These are phyloP conservation scores for Gavia stellata DNA, from an alignment of 2,113 vertebrate species.

Conservation along the genomic window DNA sequence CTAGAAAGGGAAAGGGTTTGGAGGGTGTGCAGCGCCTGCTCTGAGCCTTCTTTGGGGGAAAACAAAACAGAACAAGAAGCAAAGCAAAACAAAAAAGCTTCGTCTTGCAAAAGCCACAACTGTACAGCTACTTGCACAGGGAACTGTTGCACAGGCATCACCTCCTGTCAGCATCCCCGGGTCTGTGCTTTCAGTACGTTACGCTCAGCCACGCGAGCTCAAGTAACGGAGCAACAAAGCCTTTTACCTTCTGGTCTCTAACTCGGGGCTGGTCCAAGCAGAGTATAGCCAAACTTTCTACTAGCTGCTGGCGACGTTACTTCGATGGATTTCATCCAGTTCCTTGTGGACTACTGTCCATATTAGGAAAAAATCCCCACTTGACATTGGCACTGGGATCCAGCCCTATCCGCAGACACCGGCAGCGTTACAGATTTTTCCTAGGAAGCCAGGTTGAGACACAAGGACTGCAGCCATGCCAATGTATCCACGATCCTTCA, in stretches of 20 bases:
- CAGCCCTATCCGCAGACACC: background rate
- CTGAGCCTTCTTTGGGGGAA: background rate
- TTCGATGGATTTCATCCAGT: slow-evolving; percentile 18
- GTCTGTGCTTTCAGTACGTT: background rate
- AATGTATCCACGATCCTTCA: background rate
- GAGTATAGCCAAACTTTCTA: background rate
- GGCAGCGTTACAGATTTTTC: background rate
- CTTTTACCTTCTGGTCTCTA: background rate
- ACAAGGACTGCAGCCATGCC: background rate
- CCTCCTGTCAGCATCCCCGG: background rate
- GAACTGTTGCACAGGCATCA: background rate
- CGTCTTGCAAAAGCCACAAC: background rate
- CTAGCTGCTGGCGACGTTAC: background rate
- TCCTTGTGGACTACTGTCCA: slow-evolving; percentile 17
- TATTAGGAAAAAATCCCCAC: slow-evolving; percentile 43
- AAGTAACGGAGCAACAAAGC: background rate
- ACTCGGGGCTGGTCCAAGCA: background rate
- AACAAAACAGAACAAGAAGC: background rate
- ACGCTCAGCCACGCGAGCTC: rapidly evolving
- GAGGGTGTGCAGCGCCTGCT: background rate
- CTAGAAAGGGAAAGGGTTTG: background rate
- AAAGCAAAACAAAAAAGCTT: background rate
- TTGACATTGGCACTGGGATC: background rate
- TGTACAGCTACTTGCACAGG: background rate
- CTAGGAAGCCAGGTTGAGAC: background rate